Conservation (phyloP, 2,113 vertebrate genomes). For the Herpailurus yagouaroundi region DNA sequence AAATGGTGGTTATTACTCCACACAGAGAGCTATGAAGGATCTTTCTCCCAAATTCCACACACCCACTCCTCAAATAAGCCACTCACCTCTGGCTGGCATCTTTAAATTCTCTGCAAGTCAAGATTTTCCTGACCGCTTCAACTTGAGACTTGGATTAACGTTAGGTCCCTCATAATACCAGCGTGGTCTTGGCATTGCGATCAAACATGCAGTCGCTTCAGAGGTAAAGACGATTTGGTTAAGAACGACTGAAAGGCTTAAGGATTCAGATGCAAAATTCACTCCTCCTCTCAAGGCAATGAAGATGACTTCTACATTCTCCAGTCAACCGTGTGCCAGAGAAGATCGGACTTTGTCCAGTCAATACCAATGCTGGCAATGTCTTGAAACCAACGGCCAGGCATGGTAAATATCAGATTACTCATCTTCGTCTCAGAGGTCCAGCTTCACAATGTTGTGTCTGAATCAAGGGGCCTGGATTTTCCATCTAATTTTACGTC, state of each 20-base stretch:
- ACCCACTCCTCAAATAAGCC: not conserved
- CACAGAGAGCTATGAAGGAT: not conserved
- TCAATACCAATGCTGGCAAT: not conserved
- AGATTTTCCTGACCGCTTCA: not conserved
- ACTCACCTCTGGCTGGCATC: not conserved
- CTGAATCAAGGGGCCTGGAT: not conserved
- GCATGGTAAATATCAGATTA: not conserved
- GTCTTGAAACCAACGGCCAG: not conserved
- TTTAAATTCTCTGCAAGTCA: not conserved
- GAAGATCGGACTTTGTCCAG: not conserved
- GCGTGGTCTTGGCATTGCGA: constrained; percentile 59
- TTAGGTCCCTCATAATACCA: not conserved
- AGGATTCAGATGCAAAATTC: not conserved
- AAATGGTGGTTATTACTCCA: not conserved
- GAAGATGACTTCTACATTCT: not conserved
- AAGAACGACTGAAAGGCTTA: constrained; percentile 69
- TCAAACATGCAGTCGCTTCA: constrained; percentile 67
- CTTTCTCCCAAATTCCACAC: not conserved
- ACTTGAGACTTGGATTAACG: not conserved
- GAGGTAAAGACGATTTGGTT: constrained; percentile 70
- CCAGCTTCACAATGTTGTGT: not conserved
- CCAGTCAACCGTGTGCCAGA: not conserved
- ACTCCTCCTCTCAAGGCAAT: not conserved
- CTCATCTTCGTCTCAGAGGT: not conserved
- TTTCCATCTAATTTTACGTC: not conserved